Conservation (phyloP, 2,113 vertebrate species). For the Turdus rufiventris region DNA sequence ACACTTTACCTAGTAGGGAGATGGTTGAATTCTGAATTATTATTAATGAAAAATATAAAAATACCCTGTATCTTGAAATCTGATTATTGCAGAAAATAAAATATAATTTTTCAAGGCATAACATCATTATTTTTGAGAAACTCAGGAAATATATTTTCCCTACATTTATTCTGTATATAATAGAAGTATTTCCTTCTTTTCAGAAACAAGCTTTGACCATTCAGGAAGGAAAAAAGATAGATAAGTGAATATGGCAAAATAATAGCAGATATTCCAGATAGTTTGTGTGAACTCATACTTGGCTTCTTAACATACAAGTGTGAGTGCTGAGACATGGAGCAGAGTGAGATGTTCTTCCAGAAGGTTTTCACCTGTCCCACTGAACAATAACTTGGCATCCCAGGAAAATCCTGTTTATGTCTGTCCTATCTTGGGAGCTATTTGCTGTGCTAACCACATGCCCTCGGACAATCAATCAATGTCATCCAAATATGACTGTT, state of each 20-base stretch:
- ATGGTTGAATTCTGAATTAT: not conserved
- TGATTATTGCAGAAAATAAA: not conserved
- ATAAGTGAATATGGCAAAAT: not conserved
- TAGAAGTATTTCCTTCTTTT: not conserved
- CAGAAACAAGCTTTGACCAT: not conserved
- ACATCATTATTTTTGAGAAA: not conserved
- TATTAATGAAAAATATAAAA: not conserved
- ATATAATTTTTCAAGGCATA: not conserved
- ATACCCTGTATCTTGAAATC: not conserved
- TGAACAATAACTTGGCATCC: rapidly evolving
- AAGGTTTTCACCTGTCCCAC: not conserved
- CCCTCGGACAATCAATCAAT: not conserved
- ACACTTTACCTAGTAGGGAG: not conserved
- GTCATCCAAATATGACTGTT: not conserved
- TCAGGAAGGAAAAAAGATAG: not conserved
- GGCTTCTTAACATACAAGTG: not conserved
- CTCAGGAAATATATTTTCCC: not conserved
- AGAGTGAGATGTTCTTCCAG: not conserved
- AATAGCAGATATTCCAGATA: not conserved
- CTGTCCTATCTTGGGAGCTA: not conserved
- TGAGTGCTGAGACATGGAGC: not conserved
- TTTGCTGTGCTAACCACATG: not conserved
- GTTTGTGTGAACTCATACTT: not conserved
- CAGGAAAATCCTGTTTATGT: not conserved
- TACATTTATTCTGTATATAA: not conserved